Percentiles rank a stretch among this genome's conserved stretches.
phyloP scores from a whole-genome alignment of 1,140 invertebrate species.

The Eupristina koningsbergeri region DNA sequence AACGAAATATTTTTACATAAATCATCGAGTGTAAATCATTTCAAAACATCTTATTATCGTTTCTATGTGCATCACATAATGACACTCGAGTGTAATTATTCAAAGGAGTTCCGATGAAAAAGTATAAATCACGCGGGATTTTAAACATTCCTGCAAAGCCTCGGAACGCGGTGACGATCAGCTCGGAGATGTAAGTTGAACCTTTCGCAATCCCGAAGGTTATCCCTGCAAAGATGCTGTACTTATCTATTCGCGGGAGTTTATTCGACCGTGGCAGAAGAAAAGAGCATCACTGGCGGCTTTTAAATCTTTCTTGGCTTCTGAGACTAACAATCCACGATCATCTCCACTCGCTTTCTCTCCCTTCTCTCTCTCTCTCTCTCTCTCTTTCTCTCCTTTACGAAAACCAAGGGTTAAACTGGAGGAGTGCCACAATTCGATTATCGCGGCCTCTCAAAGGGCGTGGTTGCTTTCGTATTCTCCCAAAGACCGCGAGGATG shows the following conservation, averaged over 20 bases:
- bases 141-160: constrained; percentile 1
- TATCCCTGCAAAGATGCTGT: not conserved
- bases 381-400: too few relatives aligned
- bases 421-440: not conserved
- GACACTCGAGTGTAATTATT: constrained; percentile 23
- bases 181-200: constrained; percentile 2
- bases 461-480: not conserved
- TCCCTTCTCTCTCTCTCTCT: too few relatives aligned
- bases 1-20: constrained; percentile 9
- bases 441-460: constrained; percentile 1
- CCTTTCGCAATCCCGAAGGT: constrained; percentile 33
- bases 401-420: not conserved
- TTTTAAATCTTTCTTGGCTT: constrained; percentile 5
- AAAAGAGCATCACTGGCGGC: not conserved
- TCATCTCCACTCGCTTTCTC: not conserved
- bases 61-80: constrained; percentile 1
- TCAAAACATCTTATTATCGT: not conserved
- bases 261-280: not conserved
- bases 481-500: not conserved
- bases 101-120: constrained; percentile 31
- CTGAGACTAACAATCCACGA: not conserved
- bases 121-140: constrained; percentile 34
- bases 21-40: constrained; percentile 18
- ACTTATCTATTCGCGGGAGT: constrained; percentile 2
- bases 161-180: not conserved